Evolutionary conservation across 2,113 vertebrate genomes (phyloP), one percentile per base, ranked within the genome.

Genomic region (Tetrao urogallus): DNA sequence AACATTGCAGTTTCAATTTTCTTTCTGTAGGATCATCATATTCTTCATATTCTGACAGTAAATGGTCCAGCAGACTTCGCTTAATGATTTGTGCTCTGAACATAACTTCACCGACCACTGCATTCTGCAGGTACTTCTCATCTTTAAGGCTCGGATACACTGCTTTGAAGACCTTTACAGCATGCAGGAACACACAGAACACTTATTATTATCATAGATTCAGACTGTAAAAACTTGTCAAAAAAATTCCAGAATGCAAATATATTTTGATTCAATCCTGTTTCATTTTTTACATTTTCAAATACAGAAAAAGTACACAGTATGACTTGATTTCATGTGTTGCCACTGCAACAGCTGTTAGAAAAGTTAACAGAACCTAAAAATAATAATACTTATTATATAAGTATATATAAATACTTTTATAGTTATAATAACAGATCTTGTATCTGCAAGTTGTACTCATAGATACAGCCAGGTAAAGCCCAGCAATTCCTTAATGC

Each of bases 81-180:
- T 97, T 98, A 74, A 99, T 87, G 30, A 86, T 88, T 71, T 98
- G 94, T 36, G 98, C 97, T 86, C 97, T 94, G 77, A 93, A 98
- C 69, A 98, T 32, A 83, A 99, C 98, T 95, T 99, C 98, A 54
- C 52, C 96, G 27, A 98, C 88, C 81, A 99, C 86, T 25, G 97
- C 98, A 81, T 95, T 97, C 66, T 93, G 97, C 63, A 98, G 94
- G 82, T 98, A 98, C 92, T 98, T 98, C 94, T 98, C 98, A 87
- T 99, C 98, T 81, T 97, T 97, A 54, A 99, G 97, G 93, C 99
- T 99, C 25, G 99, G 99, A 84, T 99, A 99, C 69, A 97, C 98
- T 57, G 98, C 94, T 50, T 96, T 98, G 92, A 98, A 98, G 71
- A 99, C 93, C 99, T 99, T 93, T 64, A 88, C 52, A 70, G 82